Evolutionary conservation across 2,113 vertebrate species (phyloP), one percentile per base, ranked within the genome.

Genomic region (Catagonus wagneri): DNA sequence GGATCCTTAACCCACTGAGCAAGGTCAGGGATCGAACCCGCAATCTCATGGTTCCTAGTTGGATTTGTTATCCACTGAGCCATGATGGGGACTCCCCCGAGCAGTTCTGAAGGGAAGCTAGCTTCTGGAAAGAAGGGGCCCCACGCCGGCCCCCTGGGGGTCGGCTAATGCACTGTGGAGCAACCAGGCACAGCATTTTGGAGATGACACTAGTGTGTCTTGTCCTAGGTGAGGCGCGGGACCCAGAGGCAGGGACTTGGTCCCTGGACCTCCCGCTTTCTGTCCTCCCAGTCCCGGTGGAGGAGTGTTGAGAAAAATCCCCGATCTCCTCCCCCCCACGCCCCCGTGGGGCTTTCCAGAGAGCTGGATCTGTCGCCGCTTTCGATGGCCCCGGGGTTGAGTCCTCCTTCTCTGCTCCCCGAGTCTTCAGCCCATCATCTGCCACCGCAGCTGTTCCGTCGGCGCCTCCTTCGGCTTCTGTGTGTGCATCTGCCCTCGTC

Each of bases 211-310:
- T 25, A 29, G 32, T 1, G 87, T 98, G 71, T 80, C 93, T 22
- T 22, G 9, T 98, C 56, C 17, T 98, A 66, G 97, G 97, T 98
- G 96, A 98, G 94, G 17, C 1, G 4, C 2, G 20, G 56, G 72
- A 9, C 32, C 0, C 0, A 17, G 27, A 11, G 23, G 39, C 4
- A 9, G 44, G n/a, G 19, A 9, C 32, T 0, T 3, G 44, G 68
- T 75, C 34, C 17, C 52, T 23, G 12, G 27, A n/a, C 63, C 32
- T 19, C 1, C 50, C 58, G 66, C 69, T 23, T 2, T 22, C 9
- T 25, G 68, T 58, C 27, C 0, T 15, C 15, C 12, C 32, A 13
- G 36, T 1, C 11, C 39, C 74, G 29, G 11, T 8, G 16, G 75
- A 25, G 60, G 6, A 19, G 52, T 3, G 6, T 36, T 16, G 2